Evolutionary conservation across 2,113 vertebrate species (phyloP), one percentile per base, ranked within the genome.

Genomic region (Chlorocebus sabaeus): DNA sequence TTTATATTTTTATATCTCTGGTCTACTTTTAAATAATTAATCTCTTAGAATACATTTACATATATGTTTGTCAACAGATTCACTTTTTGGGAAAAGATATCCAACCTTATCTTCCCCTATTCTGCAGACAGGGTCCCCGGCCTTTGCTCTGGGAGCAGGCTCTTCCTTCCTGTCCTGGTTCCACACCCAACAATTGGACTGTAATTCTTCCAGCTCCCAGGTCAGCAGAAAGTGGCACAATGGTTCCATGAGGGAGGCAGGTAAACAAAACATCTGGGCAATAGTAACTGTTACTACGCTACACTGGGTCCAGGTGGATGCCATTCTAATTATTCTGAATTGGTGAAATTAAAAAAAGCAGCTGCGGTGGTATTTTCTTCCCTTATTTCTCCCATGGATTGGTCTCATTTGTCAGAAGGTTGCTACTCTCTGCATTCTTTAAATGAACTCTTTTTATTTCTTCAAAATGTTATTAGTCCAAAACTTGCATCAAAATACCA

Each of bases 401-500:
- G 25, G 32, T 3, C 20, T 96, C 8, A 1, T 81, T 70, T 76
- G 3, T 38, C 75, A 79, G 3, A 6, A 1, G 82, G 70, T 82
- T 75, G 25, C 32, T 81, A 22, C 35, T 72, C 16, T 57, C 25
- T 9, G 25, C 89, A 70, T 45, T 92, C 94, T 88, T 90, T 48
- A 52, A 89, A 76, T 45, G 17, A 43, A 50, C 52, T 55, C 6
- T 55, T 55, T 55, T 55, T 48, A 83, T 81, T 89, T 27, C 14
- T 67, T 92, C 8, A 89, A 89, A 87, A 72, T 45, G 6, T 30
- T 89, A 45, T 86, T 55, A 82, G 30, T 91, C 13, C 30, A 93
- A 95, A 96, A 50, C 20, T 67, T 13, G 22, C 23, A 89, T 94
- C 12, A 96, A 91, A 97, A 97, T 95, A 84, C 6, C 10, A 88